Base-by-base conservation (phyloP, 2,797 vertebrate species). In the Zalophus californianus region DNA sequence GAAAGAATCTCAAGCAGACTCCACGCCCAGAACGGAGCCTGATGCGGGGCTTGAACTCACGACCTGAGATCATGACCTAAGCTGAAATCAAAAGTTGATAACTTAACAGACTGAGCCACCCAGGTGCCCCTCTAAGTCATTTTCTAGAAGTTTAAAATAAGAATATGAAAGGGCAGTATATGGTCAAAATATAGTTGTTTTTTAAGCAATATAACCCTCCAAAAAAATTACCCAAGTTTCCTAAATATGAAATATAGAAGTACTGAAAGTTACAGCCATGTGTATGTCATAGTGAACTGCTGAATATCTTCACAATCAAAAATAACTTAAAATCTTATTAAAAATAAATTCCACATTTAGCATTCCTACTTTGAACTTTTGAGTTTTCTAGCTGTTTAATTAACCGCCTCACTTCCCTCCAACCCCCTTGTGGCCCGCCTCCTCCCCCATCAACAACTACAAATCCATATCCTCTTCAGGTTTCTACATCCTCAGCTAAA, bases 81-180 rank as follows among this genome's bases (percentile, higher is more conserved):
- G 66, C 20, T 68, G n/a, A 68, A 68, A 68, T 68, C 66, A 35
- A 68, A 16, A 68, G 64, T 68, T 35, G 35, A n/a, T 68, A 18
- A 68, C n/a, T 35, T 68, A 35, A 68, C 8, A 10, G 8, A 68
- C n/a, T 68, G n/a, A 35, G 66, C n/a, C n/a, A 35, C 66, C 9
- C n/a, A 38, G n/a, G n/a, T 68, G 9, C n/a, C n/a, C 66, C n/a
- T n/a, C n/a, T 68, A 38, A 68, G 66, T 35, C 64, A 86, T 82
- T 90, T 96, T 94, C 72, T 80, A 80, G 62, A 84, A 75, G 44
- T 29, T 93, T 66, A 94, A 56, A 79, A 60, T 78, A 95, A 88
- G 41, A 92, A n/a, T 58, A 90, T 87, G 60, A 94, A 95, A 97
- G 25, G 50, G 60, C 23, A 88, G 48, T 52, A 38, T 86, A 38